Evolutionary conservation across 2,888 invertebrate genomes (phyloP).

Genomic region (Carabus problematicus): DNA sequence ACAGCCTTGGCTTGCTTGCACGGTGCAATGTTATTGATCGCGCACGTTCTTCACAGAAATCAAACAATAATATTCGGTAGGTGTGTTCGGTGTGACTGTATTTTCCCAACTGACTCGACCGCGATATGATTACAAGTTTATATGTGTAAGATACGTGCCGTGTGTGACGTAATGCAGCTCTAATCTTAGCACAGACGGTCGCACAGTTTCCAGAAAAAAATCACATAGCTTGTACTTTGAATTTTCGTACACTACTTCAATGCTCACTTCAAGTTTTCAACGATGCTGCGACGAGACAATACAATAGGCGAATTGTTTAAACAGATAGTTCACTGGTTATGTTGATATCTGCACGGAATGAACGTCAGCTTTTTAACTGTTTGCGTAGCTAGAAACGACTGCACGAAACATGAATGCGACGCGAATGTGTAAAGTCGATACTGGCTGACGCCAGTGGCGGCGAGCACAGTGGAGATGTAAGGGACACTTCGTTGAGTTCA

Average conservation of each 20-base stretch:
- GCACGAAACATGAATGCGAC: constrained; percentile 13
- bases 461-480: background rate
- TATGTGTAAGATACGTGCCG: constrained; percentile 6
- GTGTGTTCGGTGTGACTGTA: background rate
- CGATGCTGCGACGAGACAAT: too few species aligned
- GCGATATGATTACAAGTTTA: background rate
- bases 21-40: background rate
- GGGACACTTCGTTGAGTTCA: too few species aligned
- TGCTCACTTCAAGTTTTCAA: background rate
- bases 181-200: constrained; percentile 27
- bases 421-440: constrained; percentile 16
- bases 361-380: constrained; percentile 1
- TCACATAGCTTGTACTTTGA: background rate
- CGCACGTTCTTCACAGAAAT: background rate
- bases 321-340: constrained; percentile 1
- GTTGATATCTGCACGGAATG: background rate
- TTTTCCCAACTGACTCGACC: constrained; percentile 8
- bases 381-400: background rate
- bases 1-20: background rate
- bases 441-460: constrained; percentile 11
- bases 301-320: background rate
- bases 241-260: background rate
- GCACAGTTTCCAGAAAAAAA: constrained; percentile 10
- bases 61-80: constrained; percentile 1
- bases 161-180: constrained; percentile 23